A percentile compares a stretch with the other conserved stretches of the same genome.
Evolutionary conservation across 2,113 vertebrate species (phyloP).

Genomic region (Cinclus mexicanus): DNA sequence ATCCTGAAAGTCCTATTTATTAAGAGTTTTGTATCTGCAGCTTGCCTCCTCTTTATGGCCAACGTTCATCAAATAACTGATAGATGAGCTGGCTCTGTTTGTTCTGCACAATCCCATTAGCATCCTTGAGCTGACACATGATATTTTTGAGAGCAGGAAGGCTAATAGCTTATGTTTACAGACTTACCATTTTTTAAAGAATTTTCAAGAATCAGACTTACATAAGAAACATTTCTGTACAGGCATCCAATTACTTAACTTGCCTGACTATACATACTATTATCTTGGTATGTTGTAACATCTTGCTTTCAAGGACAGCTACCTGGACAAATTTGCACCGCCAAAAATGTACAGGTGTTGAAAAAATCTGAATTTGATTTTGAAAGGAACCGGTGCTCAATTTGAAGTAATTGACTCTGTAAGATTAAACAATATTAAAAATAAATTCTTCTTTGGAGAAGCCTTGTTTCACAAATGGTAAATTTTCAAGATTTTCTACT

Average conservation of each 20-base stretch:
- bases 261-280: not conserved
- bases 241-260: not conserved
- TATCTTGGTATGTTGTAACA: not conserved
- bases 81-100: not conserved
- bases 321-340: not conserved
- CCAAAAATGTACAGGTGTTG: not conserved
- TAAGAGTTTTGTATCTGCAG: not conserved
- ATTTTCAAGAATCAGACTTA: not conserved
- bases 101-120: not conserved
- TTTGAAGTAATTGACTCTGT: not conserved
- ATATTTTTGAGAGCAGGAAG: not conserved
- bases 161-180: not conserved
- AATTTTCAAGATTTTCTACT: not conserved
- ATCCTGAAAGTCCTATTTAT: not conserved
- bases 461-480: not conserved
- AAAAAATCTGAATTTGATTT: not conserved
- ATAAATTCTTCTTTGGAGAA: not conserved
- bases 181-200: not conserved
- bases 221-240: not conserved
- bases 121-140: not conserved
- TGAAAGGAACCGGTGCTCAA: not conserved
- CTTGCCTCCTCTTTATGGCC: not conserved
- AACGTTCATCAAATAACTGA: constrained; percentile 17
- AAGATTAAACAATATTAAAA: not conserved
- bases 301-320: not conserved